Evolutionary conservation across 2,113 vertebrate species (phyloP).

Genomic region (Ariopsis seemanni): DNA sequence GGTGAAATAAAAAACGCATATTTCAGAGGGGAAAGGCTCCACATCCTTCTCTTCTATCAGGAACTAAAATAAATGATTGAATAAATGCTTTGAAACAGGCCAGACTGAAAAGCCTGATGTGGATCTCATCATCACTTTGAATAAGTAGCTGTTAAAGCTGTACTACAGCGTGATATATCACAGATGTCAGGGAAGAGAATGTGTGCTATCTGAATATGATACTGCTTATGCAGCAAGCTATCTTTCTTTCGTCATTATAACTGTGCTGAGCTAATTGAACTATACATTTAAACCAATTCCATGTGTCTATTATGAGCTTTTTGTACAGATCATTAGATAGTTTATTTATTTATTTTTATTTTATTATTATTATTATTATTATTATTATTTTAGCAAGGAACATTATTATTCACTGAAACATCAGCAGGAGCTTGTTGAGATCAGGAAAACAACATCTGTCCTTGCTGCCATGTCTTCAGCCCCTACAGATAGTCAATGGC

Average conservation of each 20-base stretch:
- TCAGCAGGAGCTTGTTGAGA: not conserved
- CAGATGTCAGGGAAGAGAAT: not conserved
- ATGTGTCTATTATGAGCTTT: not conserved
- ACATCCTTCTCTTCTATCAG: constrained; percentile 19
- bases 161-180: not conserved
- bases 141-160: constrained; percentile 24
- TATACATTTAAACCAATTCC: constrained; percentile 10
- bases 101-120: constrained; percentile 12
- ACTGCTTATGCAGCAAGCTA: constrained; percentile 12
- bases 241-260: not conserved
- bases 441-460: not conserved
- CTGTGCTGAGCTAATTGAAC: not conserved
- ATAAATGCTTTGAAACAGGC: constrained; percentile 38
- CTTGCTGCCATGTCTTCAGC: not conserved
- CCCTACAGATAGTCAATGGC: not conserved
- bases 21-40: constrained; percentile 38
- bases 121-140: constrained; percentile 41
- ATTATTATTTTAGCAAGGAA: not conserved
- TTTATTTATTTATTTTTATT: too few relatives aligned
- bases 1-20: constrained; percentile 17
- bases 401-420: constrained; percentile 6
- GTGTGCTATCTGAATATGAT: constrained; percentile 2
- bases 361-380: too few relatives aligned
- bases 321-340: not conserved
- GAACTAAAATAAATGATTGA: constrained; percentile 44